These are phyloP conservation scores for Delphinapterus leucas DNA, from an alignment of 2,113 vertebrate species.

Conservation along the genomic window DNA sequence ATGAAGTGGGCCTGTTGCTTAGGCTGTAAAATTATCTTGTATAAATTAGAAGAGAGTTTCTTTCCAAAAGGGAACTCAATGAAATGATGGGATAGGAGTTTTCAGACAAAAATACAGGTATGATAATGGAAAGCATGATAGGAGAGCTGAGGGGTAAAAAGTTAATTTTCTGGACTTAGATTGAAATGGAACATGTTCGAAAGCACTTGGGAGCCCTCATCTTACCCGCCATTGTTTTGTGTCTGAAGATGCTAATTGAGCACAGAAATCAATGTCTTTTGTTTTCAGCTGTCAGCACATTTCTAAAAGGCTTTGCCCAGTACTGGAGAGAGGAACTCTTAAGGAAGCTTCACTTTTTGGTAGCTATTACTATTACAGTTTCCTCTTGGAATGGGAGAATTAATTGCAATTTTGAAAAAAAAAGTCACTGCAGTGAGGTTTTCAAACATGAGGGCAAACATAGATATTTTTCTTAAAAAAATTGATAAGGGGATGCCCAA, in stretches of 20 bases:
- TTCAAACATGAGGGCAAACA: not conserved
- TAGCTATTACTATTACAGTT: not conserved
- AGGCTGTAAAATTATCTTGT: constrained; percentile 22
- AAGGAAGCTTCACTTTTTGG: not conserved
- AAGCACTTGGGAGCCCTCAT: not conserved
- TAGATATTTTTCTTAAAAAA: not conserved
- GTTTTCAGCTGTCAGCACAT: constrained; percentile 66
- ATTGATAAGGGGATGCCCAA: fast-evolving
- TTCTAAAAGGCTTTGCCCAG: not conserved
- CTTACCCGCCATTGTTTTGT: constrained; percentile 34
- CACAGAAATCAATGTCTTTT: constrained; percentile 69
- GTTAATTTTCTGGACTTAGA: constrained; percentile 38
- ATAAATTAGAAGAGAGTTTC: constrained; percentile 39
- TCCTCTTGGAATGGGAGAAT: not conserved
- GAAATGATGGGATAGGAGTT: not conserved
- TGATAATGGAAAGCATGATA: constrained; percentile 29
- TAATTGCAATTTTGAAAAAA: not conserved
- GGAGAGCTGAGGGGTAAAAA: not conserved
- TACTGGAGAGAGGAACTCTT: not conserved
- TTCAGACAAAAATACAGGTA: constrained; percentile 27
- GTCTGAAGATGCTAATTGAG: constrained; percentile 62
- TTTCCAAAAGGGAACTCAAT: not conserved
- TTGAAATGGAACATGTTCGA: constrained; percentile 13
- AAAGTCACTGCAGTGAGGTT: not conserved
- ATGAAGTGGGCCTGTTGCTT: constrained; percentile 25